Percentiles rank a stretch among this genome's conserved stretches.
phyloP scores from a whole-genome alignment of 2,888 invertebrate genomes.

The Nemotelus nigrinus region DNA sequence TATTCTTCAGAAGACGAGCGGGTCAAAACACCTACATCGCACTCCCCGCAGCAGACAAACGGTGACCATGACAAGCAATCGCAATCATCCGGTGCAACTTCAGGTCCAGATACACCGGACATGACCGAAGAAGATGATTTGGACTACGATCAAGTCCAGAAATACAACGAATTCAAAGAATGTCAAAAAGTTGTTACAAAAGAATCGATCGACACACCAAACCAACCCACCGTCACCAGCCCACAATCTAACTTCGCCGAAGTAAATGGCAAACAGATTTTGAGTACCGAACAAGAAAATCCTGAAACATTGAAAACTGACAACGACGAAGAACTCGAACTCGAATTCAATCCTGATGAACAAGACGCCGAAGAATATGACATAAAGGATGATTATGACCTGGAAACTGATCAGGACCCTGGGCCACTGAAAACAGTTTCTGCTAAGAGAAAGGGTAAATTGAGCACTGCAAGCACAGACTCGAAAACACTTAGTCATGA shows the following conservation, averaged over 20 bases:
- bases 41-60: background rate
- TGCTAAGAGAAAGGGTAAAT: background rate
- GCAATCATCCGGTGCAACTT: slow-evolving; percentile 85
- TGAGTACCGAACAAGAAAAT: slow-evolving; percentile 45
- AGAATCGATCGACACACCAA: slow-evolving; percentile 7
- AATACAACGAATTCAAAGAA: slow-evolving; percentile 52
- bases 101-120: slow-evolving; percentile 87
- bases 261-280: background rate
- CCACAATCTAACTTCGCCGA: background rate
- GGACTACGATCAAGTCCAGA: slow-evolving; percentile 67
- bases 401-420: slow-evolving; percentile 1
- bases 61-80: slow-evolving; percentile 59
- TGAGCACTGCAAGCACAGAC: background rate
- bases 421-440: slow-evolving; percentile 2
- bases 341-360: background rate
- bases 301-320: slow-evolving; percentile 38
- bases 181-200: slow-evolving; percentile 30
- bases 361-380: background rate
- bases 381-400: background rate
- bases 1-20: slow-evolving; percentile 67
- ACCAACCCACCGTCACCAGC: slow-evolving; percentile 36
- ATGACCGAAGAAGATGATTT: slow-evolving; percentile 78
- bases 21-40: background rate
- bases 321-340: background rate
- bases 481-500: slow-evolving; percentile 55